Conservation (phyloP, 2,797 vertebrate genomes). For the Diplodus puntazzo region DNA sequence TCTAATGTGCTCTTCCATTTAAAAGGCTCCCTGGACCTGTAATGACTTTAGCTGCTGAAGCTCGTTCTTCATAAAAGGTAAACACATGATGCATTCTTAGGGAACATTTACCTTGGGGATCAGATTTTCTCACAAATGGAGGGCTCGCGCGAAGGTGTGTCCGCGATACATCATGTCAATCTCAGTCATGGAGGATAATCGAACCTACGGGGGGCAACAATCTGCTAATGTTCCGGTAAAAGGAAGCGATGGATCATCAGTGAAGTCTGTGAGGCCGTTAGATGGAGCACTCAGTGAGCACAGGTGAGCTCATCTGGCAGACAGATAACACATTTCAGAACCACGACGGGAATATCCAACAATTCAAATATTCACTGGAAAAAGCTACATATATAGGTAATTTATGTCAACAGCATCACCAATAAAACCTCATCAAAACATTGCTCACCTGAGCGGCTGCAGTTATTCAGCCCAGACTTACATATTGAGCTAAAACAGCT, state of each 20-base stretch:
- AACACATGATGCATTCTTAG: constrained; percentile 26
- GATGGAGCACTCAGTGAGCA: constrained; percentile 31
- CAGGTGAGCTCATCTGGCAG: constrained; percentile 32
- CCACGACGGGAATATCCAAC: background rate
- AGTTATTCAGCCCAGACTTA: background rate
- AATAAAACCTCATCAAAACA: background rate
- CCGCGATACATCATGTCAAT: constrained; percentile 24
- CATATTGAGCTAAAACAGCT: background rate
- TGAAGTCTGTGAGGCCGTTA: constrained; percentile 11
- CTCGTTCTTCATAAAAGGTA: constrained; percentile 42
- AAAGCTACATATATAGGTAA: background rate
- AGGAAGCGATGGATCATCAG: constrained; percentile 45
- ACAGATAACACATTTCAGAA: background rate
- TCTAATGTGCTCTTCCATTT: constrained; percentile 52
- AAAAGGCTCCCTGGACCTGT: constrained; percentile 13
- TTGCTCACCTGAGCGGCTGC: background rate
- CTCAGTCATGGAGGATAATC: constrained; percentile 57
- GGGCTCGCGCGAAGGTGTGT: constrained; percentile 29
- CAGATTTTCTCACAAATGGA: constrained; percentile 57
- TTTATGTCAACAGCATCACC: background rate
- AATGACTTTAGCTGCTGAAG: constrained; percentile 42
- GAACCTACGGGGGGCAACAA: constrained; percentile 30
- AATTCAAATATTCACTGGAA: background rate
- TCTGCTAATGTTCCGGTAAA: constrained; percentile 62
- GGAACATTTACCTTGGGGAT: constrained; percentile 16